These are phyloP conservation scores for Dicyrtomina minuta DNA, from an alignment of 2,888 invertebrate species.

Conservation along the genomic window DNA sequence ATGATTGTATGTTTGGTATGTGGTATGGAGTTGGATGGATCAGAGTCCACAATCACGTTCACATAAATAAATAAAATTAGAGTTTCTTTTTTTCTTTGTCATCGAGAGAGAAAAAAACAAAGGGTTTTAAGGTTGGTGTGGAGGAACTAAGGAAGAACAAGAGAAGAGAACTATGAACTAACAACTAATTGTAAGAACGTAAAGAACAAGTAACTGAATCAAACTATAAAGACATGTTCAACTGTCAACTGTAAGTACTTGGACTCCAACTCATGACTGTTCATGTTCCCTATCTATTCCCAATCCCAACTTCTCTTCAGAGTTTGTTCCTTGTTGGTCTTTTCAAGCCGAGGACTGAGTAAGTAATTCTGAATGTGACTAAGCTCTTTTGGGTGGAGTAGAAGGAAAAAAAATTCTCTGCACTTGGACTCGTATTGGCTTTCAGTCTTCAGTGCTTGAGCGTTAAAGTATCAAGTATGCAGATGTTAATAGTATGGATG, in stretches of 20 bases:
- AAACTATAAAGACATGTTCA: conserved; percentile 17
- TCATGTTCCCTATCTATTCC: neutral
- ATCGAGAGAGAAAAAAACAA: neutral
- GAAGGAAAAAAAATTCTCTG: neutral
- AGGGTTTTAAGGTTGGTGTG: neutral
- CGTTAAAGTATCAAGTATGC: too few species aligned
- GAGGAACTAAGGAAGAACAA: neutral
- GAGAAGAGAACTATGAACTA: neutral
- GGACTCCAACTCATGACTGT: conserved; percentile 2
- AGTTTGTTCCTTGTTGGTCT: too few species aligned
- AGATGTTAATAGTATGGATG: too few species aligned
- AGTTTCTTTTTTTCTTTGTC: conserved; percentile 5
- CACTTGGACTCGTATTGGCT: too few species aligned
- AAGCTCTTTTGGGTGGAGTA: conserved; percentile 11
- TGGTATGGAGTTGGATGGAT: neutral
- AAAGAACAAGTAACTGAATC: neutral
- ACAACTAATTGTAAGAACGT: neutral
- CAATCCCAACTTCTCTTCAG: neutral
- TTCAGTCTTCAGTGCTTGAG: too few species aligned
- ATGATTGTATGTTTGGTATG: neutral
- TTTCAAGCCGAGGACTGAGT: too few species aligned
- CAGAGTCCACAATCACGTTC: neutral
- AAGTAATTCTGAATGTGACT: conserved; percentile 4
- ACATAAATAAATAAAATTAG: neutral
- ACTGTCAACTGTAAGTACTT: conserved; percentile 13